These are phyloP conservation scores for Pseudomyrmex gracilis DNA, from an alignment of 1,140 invertebrate genomes.

Conservation along the genomic window DNA sequence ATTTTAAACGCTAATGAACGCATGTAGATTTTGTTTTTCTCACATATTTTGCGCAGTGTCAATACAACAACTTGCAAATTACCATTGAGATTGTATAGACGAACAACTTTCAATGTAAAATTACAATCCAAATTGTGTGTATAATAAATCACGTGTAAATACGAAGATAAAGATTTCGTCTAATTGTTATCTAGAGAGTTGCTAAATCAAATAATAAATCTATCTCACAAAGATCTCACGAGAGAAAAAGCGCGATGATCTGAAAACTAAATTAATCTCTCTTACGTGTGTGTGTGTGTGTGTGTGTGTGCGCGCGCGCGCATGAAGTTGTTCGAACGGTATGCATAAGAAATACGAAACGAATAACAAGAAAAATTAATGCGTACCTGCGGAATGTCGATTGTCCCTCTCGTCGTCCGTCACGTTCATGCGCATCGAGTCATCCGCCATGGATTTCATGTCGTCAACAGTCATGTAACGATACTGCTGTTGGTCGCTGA, in stretches of 20 bases:
- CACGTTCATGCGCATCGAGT: conserved; percentile 91
- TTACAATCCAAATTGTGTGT: too few relatives aligned
- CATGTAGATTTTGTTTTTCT: neutral
- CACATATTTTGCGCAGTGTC: neutral
- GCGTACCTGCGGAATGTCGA: conserved; percentile 84
- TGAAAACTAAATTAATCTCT: neutral
- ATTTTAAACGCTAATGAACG: neutral
- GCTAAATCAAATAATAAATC: neutral
- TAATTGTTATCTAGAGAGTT: neutral
- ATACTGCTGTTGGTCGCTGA: conserved; percentile 93
- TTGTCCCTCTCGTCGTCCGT: conserved; percentile 89
- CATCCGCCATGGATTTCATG: conserved; percentile 93
- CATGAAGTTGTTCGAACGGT: too few relatives aligned
- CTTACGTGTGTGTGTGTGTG: too few relatives aligned
- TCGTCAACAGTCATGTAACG: conserved; percentile 94
- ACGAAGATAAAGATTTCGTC: neutral
- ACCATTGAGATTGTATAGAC: neutral
- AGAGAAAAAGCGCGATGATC: neutral
- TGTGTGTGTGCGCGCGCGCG: too few relatives aligned
- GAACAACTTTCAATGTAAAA: neutral
- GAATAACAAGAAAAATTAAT: neutral
- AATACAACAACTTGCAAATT: neutral
- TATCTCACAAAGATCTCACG: neutral
- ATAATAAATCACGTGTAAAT: neutral
- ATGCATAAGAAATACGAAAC: neutral